Evolutionary conservation across 2,113 vertebrate genomes (phyloP).

Genomic region (Antennarius striatus): DNA sequence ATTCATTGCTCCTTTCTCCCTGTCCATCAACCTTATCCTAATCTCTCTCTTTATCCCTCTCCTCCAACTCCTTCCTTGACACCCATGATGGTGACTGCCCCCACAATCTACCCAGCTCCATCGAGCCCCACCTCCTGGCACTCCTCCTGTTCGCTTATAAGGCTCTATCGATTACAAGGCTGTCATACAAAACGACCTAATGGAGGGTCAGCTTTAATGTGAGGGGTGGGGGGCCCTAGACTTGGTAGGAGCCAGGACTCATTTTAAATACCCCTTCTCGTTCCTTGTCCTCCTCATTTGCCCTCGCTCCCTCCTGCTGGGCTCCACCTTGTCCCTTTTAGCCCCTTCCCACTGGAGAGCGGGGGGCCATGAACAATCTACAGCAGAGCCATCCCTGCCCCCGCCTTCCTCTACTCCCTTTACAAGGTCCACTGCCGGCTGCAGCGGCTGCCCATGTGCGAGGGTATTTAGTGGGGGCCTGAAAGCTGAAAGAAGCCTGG

Average conservation of each 20-base stretch:
- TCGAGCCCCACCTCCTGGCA: constrained; percentile 68
- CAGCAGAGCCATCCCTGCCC: constrained; percentile 68
- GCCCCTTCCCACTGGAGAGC: constrained; percentile 76
- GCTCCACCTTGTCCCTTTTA: constrained; percentile 84
- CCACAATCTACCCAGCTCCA: constrained; percentile 55
- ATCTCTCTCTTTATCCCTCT: constrained; percentile 74
- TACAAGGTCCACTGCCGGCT: constrained; percentile 76
- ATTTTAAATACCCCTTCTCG: constrained; percentile 68
- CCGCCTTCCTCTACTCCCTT: constrained; percentile 49
- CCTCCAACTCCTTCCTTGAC: constrained; percentile 44
- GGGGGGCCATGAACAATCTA: constrained; percentile 88
- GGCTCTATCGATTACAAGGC: constrained; percentile 90
- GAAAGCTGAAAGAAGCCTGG: constrained; percentile 80
- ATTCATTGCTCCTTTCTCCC: constrained; percentile 75
- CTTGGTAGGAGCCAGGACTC: constrained; percentile 39
- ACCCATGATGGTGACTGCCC: constrained; percentile 68
- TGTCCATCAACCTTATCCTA: constrained; percentile 76
- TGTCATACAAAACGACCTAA: constrained; percentile 86
- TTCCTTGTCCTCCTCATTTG: constrained; percentile 54
- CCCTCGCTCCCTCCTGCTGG: constrained; percentile 76
- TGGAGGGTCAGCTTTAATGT: constrained; percentile 91
- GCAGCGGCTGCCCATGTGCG: constrained; percentile 82
- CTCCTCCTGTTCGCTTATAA: constrained; percentile 72
- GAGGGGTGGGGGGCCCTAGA: constrained; percentile 77
- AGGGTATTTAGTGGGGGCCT: constrained; percentile 78